Conservation (phyloP, 2,888 invertebrate species). For the Perizoma flavofasciatum region DNA sequence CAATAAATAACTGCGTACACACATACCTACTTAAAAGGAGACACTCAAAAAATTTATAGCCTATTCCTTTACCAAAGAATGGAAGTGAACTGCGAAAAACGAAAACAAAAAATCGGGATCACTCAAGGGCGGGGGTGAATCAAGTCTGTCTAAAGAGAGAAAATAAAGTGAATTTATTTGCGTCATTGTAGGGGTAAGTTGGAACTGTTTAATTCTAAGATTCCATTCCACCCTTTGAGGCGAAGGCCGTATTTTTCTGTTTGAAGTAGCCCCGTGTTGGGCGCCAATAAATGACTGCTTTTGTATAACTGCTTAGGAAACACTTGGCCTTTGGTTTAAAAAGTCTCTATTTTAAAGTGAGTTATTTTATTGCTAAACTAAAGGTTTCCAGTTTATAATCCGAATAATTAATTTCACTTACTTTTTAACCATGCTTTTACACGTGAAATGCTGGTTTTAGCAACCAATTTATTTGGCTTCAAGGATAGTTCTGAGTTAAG, state of each 20-base stretch:
- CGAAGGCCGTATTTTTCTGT: constrained; percentile 28
- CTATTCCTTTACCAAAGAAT: constrained; percentile 61
- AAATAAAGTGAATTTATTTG: constrained; percentile 59
- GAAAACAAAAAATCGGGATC: constrained; percentile 64
- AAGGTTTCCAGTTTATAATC: no score
- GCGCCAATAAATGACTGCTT: constrained; percentile 39
- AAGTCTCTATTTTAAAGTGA: not conserved
- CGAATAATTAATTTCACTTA: no score
- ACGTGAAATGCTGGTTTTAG: no score
- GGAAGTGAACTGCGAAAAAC: constrained; percentile 54
- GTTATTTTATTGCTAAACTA: not conserved
- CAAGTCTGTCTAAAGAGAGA: constrained; percentile 62
- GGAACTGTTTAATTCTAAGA: constrained; percentile 55
- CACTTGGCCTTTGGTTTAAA: constrained; percentile 2
- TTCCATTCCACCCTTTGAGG: constrained; percentile 33
- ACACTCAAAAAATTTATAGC: constrained; percentile 72
- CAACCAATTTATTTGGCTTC: no score
- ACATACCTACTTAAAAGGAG: constrained; percentile 59
- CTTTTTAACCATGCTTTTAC: no score
- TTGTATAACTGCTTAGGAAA: constrained; percentile 15
- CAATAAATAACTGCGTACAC: constrained; percentile 69
- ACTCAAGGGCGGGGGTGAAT: constrained; percentile 68
- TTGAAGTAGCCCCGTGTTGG: constrained; percentile 42
- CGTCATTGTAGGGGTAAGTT: constrained; percentile 54
- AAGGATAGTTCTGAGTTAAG: no score